Evolutionary conservation across 1,140 invertebrate genomes (phyloP).

Genomic region (Drosophila nasuta): DNA sequence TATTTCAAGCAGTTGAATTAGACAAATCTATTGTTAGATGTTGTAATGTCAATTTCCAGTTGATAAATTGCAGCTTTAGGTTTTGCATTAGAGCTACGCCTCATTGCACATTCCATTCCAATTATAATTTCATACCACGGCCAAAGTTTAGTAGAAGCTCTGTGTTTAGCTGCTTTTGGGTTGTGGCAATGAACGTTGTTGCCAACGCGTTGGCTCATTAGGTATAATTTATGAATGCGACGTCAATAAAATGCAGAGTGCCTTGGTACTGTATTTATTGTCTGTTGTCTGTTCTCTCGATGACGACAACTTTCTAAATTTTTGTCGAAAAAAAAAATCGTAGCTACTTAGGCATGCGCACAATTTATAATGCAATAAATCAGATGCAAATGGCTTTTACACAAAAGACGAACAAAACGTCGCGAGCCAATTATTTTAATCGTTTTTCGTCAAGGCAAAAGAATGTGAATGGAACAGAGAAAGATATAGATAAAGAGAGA

Average conservation of each 20-base stretch:
- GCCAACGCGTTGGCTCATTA: conserved; percentile 59
- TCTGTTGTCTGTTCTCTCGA: conserved; percentile 31
- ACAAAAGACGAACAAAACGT: conserved; percentile 44
- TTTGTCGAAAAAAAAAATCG: conserved; percentile 54
- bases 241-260: conserved; percentile 71
- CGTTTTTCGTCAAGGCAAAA: conserved; percentile 68
- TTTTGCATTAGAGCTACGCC: conserved; percentile 49
- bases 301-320: conserved; percentile 76
- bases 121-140: conserved; percentile 72
- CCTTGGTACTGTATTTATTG: conserved; percentile 27
- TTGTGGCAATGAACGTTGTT: conserved; percentile 29
- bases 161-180: neutral
- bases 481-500: conserved; percentile 10
- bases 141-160: conserved; percentile 2
- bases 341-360: conserved; percentile 81
- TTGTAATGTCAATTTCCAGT: neutral
- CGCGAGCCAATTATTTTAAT: conserved; percentile 82
- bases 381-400: conserved; percentile 77
- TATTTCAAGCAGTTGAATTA: neutral
- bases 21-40: neutral
- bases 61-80: conserved; percentile 20
- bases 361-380: conserved; percentile 83
- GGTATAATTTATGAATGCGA: conserved; percentile 75
- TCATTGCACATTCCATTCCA: conserved; percentile 76
- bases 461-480: conserved; percentile 46